These are phyloP conservation scores for Aphidius gifuensis DNA, from an alignment of 1,140 invertebrate species.

Conservation along the genomic window DNA sequence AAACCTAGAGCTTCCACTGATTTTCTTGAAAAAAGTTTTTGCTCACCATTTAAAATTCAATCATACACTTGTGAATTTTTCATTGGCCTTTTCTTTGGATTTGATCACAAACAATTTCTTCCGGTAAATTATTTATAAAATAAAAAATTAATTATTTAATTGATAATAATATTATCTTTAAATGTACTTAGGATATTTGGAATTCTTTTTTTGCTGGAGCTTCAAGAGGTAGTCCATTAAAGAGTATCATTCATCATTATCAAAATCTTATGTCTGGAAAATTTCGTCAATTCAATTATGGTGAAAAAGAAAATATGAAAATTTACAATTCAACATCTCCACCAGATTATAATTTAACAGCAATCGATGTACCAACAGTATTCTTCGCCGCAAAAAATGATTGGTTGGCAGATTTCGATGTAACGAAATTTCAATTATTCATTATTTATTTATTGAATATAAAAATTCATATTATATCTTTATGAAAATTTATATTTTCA, in stretches of 20 bases:
- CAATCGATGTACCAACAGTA: slow-evolving; percentile 45
- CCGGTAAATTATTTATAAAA: slow-evolving; percentile 44
- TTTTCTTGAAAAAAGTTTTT: no score
- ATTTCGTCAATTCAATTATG: slow-evolving; percentile 66
- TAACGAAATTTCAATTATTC: not conserved
- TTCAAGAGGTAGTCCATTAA: not conserved
- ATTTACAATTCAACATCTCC: slow-evolving; percentile 59
- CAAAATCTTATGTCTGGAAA: slow-evolving; percentile 61
- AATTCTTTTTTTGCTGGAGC: not conserved
- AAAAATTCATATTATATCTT: no score
- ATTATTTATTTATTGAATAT: no score
- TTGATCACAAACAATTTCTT: slow-evolving; percentile 69
- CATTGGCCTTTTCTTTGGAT: slow-evolving; percentile 47
- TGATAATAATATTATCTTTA: not conserved
- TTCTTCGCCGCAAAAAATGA: not conserved
- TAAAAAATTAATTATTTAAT: not conserved
- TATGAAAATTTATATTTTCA: no score
- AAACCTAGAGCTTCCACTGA: no score
- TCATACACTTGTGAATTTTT: slow-evolving; percentile 21
- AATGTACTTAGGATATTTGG: not conserved
- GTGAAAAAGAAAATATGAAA: slow-evolving; percentile 54
- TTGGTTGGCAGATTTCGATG: not conserved
- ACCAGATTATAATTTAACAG: slow-evolving; percentile 63
- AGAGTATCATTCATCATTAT: not conserved
- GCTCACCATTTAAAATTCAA: no score